These are phyloP conservation scores for Iselma pallidipennis DNA, from an alignment of 2,888 invertebrate species.

Conservation along the genomic window DNA sequence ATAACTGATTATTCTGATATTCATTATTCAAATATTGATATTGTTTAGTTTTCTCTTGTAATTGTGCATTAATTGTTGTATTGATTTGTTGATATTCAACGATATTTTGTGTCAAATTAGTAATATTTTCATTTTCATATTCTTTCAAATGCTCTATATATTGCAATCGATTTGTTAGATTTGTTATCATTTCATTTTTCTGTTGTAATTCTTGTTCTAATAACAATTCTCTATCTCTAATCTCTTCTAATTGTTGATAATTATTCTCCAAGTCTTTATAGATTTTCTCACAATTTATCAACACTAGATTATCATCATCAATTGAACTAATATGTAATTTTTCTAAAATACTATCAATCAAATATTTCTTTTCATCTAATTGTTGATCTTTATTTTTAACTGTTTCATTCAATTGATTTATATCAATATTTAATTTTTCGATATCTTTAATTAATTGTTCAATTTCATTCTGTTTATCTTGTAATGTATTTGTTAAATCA, in stretches of 20 bases:
- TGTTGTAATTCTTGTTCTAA: slow-evolving; percentile 29
- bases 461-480: slow-evolving; percentile 41
- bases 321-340: background rate
- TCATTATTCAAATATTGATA: slow-evolving; percentile 23
- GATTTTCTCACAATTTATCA: background rate
- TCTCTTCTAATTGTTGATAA: slow-evolving; percentile 26
- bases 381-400: background rate
- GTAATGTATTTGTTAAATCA: slow-evolving; percentile 40
- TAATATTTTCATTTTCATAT: slow-evolving; percentile 39
- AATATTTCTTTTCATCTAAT: background rate
- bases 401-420: background rate
- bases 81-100: slow-evolving; percentile 34
- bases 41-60: slow-evolving; percentile 33
- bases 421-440: background rate
- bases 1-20: slow-evolving; percentile 25
- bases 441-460: slow-evolving; percentile 26
- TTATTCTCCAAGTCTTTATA: slow-evolving; percentile 21
- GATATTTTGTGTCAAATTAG: slow-evolving; percentile 37
- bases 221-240: slow-evolving; percentile 18
- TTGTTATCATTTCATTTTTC: slow-evolving; percentile 28
- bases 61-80: slow-evolving; percentile 24
- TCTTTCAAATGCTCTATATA: slow-evolving; percentile 29
- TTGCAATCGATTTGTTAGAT: slow-evolving; percentile 32
- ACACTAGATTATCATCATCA: background rate
- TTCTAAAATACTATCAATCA: background rate